Evolutionary conservation across 1,140 invertebrate genomes (phyloP).

Genomic region (Popillia japonica): DNA sequence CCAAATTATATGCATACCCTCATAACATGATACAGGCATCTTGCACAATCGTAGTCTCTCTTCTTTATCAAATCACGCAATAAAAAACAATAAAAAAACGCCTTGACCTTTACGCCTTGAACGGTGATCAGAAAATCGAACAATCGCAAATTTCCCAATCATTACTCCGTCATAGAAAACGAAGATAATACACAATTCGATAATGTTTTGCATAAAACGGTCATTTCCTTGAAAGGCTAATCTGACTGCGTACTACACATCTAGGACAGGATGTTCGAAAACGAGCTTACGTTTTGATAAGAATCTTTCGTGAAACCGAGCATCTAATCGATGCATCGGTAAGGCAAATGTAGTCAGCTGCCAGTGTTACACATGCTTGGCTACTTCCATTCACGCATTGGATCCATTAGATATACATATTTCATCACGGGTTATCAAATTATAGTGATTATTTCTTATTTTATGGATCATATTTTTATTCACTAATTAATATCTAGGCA

Average conservation of each 20-base stretch:
- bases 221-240: not conserved
- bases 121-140: slow-evolving; percentile 20
- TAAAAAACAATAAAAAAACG: slow-evolving; percentile 14
- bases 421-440: not conserved
- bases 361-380: not conserved
- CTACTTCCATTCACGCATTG: not conserved
- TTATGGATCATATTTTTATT: too few species aligned
- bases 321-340: not conserved
- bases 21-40: slow-evolving; percentile 19
- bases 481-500: too few species aligned
- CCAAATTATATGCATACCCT: slow-evolving; percentile 12
- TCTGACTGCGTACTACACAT: not conserved
- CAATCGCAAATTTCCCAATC: slow-evolving; percentile 12
- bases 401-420: not conserved
- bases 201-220: slow-evolving; percentile 8
- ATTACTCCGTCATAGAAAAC: not conserved
- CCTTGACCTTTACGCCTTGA: slow-evolving; percentile 32
- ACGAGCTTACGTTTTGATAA: slow-evolving; percentile 16
- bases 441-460: too few species aligned
- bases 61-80: not conserved
- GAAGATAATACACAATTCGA: not conserved
- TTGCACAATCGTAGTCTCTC: slow-evolving; percentile 1
- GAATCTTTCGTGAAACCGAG: slow-evolving; percentile 22
- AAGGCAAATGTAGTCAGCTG: not conserved
- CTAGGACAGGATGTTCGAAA: slow-evolving; percentile 18